Evolutionary conservation across 2,888 invertebrate species (phyloP).

Genomic region (Pardosa pseudoannulata): DNA sequence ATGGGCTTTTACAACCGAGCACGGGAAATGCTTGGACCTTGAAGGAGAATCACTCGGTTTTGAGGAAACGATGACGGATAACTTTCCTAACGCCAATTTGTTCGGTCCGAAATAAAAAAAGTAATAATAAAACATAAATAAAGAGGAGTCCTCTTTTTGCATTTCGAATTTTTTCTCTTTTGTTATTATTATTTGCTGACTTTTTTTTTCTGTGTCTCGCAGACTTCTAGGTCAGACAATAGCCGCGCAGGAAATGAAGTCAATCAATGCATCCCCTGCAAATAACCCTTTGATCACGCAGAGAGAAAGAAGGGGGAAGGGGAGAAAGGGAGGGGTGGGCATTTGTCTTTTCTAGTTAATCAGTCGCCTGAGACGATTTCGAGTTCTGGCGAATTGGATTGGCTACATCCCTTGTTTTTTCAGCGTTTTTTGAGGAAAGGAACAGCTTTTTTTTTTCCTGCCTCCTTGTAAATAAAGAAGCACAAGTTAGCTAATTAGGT

Average conservation of each 20-base stretch:
- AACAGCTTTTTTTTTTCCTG: neutral
- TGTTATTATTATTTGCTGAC: neutral
- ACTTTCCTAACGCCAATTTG: conserved; percentile 58
- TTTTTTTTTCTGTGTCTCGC: conserved; percentile 10
- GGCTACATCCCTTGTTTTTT: conserved; percentile 16
- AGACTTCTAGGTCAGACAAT: conserved; percentile 64
- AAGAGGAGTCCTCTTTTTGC: neutral
- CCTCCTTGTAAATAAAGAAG: neutral
- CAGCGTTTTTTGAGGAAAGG: neutral
- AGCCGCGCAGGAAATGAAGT: conserved; percentile 63
- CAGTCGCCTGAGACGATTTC: conserved; percentile 64
- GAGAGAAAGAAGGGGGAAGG: conserved; percentile 2
- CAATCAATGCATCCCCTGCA: conserved; percentile 68
- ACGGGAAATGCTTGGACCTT: conserved; percentile 11
- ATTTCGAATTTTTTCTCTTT: neutral
- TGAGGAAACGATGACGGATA: conserved; percentile 63
- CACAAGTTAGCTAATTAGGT: conserved; percentile 5
- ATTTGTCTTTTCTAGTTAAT: conserved; percentile 69
- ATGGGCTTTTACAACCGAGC: neutral
- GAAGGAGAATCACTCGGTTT: conserved; percentile 31
- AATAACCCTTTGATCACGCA: conserved; percentile 71
- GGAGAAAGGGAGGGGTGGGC: conserved; percentile 39
- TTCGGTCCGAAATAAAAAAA: neutral
- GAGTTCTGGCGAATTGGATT: conserved; percentile 46
- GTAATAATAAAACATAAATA: neutral